A percentile compares a stretch with the other conserved stretches of the same genome.
These are phyloP conservation scores for Daboia siamensis DNA, from an alignment of 2,113 vertebrate genomes.

Conservation along the genomic window DNA sequence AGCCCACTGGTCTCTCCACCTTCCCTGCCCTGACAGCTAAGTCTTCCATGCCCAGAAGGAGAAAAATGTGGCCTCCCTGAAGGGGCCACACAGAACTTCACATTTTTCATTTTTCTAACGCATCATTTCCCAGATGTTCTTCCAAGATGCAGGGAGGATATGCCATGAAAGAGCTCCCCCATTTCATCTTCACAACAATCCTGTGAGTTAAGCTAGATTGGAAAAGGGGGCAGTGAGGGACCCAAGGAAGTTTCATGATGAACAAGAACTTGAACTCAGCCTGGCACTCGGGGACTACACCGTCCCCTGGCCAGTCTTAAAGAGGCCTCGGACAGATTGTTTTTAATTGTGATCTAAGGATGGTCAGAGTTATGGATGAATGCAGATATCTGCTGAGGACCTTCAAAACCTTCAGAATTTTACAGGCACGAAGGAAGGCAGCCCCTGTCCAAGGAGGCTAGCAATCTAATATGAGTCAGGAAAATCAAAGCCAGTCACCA, in stretches of 20 bases:
- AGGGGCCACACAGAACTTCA: not conserved
- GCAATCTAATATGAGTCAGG: not conserved
- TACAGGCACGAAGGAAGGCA: not conserved
- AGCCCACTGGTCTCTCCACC: not conserved
- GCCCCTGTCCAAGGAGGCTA: not conserved
- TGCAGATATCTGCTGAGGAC: not conserved
- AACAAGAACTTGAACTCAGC: not conserved
- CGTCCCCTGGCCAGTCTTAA: not conserved
- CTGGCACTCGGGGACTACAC: not conserved
- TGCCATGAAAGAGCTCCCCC: not conserved
- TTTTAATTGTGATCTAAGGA: too few species aligned
- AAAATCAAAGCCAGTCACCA: not conserved
- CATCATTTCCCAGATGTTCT: not conserved
- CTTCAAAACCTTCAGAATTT: not conserved
- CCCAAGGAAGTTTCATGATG: not conserved
- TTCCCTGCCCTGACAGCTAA: not conserved
- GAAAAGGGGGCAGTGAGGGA: too few species aligned
- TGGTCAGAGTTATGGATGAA: not conserved
- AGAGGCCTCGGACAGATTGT: not conserved
- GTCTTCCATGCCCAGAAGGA: not conserved
- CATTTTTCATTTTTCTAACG: not conserved
- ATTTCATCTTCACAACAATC: not conserved
- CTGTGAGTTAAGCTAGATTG: not conserved
- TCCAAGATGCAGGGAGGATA: not conserved
- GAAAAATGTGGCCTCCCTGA: not conserved